Percentiles rank a stretch among this genome's conserved stretches.
Conservation (phyloP, 2,797 vertebrate species). For the Dermochelys coriacea region DNA sequence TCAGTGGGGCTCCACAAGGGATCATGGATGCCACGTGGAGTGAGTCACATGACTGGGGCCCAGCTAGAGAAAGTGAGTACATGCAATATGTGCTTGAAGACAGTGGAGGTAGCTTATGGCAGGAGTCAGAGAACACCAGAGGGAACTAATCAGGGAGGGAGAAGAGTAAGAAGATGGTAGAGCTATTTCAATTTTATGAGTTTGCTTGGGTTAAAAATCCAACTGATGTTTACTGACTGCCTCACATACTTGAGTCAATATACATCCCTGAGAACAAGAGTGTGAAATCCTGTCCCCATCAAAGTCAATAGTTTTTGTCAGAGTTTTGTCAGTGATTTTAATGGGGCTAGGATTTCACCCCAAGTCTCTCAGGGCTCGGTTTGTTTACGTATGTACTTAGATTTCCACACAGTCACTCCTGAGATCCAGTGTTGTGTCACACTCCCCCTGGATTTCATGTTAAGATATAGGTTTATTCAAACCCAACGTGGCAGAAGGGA, state of each 20-base stretch:
- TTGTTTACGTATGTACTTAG: fast-evolving
- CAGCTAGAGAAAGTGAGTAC: neutral
- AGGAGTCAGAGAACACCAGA: neutral
- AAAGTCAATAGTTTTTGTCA: neutral
- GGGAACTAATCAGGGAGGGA: neutral
- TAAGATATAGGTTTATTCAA: constrained; percentile 18
- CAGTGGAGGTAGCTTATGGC: constrained; percentile 32
- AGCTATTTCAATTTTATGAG: constrained; percentile 27
- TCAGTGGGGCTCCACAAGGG: constrained; percentile 38
- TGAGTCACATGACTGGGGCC: constrained; percentile 14
- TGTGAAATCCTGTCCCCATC: neutral
- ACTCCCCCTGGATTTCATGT: neutral
- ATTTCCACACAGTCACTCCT: neutral
- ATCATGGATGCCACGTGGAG: constrained; percentile 44
- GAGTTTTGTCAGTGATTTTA: constrained; percentile 15
- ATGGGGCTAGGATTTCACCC: neutral
- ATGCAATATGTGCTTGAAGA: constrained; percentile 17
- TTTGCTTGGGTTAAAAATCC: constrained; percentile 44
- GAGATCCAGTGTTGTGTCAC: neutral
- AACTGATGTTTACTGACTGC: constrained; percentile 21
- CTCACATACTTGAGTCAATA: neutral
- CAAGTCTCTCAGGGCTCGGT: neutral
- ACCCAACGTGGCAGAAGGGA: neutral
- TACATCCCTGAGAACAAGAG: neutral
- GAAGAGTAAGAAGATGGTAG: neutral